Percentiles rank a stretch among this genome's conserved stretches.
These are phyloP conservation scores for Paramuricea clavata DNA, from an alignment of 92 coral and sea anemone genomes.

Conservation along the genomic window DNA sequence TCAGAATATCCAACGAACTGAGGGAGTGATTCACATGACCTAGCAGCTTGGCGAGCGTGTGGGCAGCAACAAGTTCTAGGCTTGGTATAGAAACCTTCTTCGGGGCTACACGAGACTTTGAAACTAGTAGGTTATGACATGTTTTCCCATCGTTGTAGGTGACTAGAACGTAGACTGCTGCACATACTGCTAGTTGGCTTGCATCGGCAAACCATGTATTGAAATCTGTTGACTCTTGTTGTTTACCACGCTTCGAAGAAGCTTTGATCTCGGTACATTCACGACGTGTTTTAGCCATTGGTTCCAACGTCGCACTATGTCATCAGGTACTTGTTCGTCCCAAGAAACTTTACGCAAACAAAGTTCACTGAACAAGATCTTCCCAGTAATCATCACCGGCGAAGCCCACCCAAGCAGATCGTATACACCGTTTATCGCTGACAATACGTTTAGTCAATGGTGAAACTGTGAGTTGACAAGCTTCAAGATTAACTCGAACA, in stretches of 20 bases:
- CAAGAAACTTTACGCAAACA: slow-evolving; percentile 57
- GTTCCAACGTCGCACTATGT: slow-evolving; percentile 32
- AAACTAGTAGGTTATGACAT: neutral
- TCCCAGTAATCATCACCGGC: slow-evolving; percentile 41
- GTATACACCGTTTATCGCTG: slow-evolving; percentile 69
- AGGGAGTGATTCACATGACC: neutral
- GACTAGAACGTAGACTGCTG: slow-evolving; percentile 5
- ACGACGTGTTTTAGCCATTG: slow-evolving; percentile 41
- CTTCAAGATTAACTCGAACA: neutral
- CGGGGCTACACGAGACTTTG: slow-evolving; percentile 19
- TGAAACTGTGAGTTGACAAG: slow-evolving; percentile 7
- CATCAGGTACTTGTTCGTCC: slow-evolving; percentile 63
- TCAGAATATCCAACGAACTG: neutral
- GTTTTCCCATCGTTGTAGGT: neutral
- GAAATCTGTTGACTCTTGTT: neutral
- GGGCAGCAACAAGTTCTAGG: slow-evolving; percentile 39
- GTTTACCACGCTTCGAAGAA: slow-evolving; percentile 64
- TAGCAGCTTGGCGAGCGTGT: slow-evolving; percentile 16
- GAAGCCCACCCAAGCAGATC: slow-evolving; percentile 70
- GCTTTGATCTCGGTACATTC: slow-evolving; percentile 48
- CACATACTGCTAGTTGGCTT: slow-evolving; percentile 30
- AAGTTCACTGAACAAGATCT: slow-evolving; percentile 42
- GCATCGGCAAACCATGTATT: slow-evolving; percentile 24
- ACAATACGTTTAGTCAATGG: slow-evolving; percentile 45
- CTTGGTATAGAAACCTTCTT: slow-evolving; percentile 5